Evolutionary conservation across 2,797 vertebrate genomes (phyloP), one percentile per base, ranked within the genome.

Genomic region (Coilia nasus): DNA sequence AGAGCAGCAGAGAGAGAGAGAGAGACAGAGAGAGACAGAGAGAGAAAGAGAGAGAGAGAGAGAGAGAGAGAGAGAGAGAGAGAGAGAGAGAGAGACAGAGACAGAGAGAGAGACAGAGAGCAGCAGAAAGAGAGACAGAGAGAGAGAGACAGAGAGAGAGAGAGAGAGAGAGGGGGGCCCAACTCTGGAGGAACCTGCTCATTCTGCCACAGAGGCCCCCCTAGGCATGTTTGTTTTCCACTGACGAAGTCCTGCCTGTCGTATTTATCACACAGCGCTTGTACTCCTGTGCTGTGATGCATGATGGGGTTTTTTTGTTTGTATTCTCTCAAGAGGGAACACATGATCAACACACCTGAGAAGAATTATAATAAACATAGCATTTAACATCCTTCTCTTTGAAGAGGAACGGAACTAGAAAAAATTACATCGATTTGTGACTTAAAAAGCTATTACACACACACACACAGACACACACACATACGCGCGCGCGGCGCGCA

Each of bases 191-290:
- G 87, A 88, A 86, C 81, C 56, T 81, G 0, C 83, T 88, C 87
- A 82, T 87, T 47, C 85, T 89, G 87, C 71, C 81, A 87, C 60
- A 88, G 89, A 89, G 90, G 87, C 81, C 60, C 88, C 90, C 85
- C 83, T n/a, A 28, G 60, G 92, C 88, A 57, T 90, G 88, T 92
- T 91, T 82, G 90, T 87, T 92, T 91, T 90, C 85, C 89, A 88
- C 89, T 92, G 89, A 93, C 91, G 91, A 91, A 92, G 90, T 93
- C 89, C 84, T 89, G 50, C 78, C 11, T 88, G 90, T 86, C 90
- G 84, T 92, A 89, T 89, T 93, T 92, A 91, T 89, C 87, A 89
- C 46, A 2, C 82, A 46, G 81, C 88, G 87, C 86, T 89, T 9
- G 28, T 28, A 7, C 25, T 64, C 1, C n/a, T 62, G 21, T 9